These are phyloP conservation scores for Caerostris extrusa DNA, from an alignment of 1,140 invertebrate genomes.

Conservation along the genomic window DNA sequence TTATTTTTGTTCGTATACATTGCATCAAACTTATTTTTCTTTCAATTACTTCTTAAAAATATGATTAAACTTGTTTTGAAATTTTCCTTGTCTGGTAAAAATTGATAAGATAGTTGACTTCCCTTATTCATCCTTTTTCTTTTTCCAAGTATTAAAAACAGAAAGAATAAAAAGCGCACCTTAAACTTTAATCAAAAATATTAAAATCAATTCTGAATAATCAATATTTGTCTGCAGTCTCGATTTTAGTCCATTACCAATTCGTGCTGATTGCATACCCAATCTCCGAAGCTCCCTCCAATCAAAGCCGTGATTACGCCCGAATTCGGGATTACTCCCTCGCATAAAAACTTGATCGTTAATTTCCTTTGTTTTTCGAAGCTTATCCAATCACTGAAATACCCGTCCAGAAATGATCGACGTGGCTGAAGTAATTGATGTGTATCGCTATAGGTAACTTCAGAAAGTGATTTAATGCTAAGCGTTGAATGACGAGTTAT, in stretches of 20 bases:
- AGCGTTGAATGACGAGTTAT: slow-evolving; percentile 43
- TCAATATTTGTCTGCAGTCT: too few species aligned
- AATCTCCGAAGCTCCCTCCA: background rate
- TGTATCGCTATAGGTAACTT: slow-evolving; percentile 1
- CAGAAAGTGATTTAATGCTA: slow-evolving; percentile 45
- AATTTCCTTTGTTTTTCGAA: slow-evolving; percentile 5
- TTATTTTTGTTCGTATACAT: too few species aligned
- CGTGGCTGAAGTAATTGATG: slow-evolving; percentile 36
- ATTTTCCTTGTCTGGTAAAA: too few species aligned
- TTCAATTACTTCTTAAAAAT: too few species aligned
- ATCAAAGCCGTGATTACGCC: background rate
- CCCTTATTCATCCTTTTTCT: too few species aligned
- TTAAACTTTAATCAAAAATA: too few species aligned
- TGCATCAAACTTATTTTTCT: too few species aligned
- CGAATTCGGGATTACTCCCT: background rate
- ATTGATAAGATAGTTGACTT: too few species aligned
- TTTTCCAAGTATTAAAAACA: too few species aligned
- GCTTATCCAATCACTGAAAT: slow-evolving; percentile 12
- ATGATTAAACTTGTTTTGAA: too few species aligned
- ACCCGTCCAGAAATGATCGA: slow-evolving; percentile 4
- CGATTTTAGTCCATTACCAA: background rate
- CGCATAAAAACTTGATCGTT: background rate
- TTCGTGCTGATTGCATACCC: background rate
- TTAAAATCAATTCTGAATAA: too few species aligned
- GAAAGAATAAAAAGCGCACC: too few species aligned